These are phyloP conservation scores for Orthochromis indermauri DNA, from an alignment of 2,113 vertebrate genomes.

Conservation along the genomic window DNA sequence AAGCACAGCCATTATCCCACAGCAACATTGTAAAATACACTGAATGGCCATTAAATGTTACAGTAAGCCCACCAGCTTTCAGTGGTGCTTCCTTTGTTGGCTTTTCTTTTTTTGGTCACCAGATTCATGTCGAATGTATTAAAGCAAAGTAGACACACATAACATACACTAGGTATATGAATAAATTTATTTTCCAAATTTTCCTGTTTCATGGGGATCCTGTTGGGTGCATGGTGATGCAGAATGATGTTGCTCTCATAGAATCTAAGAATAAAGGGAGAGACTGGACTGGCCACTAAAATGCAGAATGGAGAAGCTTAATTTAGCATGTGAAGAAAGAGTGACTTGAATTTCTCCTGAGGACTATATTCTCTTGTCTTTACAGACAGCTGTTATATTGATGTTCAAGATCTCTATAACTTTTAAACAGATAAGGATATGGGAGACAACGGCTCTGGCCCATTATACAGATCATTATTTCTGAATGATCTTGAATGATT, in stretches of 20 bases:
- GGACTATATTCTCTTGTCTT: background rate
- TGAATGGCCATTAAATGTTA: background rate
- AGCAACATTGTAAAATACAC: background rate
- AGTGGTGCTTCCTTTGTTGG: background rate
- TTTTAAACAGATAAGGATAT: background rate
- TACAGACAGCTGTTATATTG: background rate
- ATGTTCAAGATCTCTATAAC: background rate
- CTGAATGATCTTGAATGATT: background rate
- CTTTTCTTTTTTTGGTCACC: background rate
- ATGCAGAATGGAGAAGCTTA: background rate
- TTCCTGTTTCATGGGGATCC: background rate
- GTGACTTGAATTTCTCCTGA: background rate
- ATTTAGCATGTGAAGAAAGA: background rate
- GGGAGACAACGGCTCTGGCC: background rate
- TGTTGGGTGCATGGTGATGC: background rate
- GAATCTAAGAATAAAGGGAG: background rate
- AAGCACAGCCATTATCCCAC: background rate
- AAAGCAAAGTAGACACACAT: background rate
- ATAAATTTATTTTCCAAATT: background rate
- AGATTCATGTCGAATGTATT: background rate
- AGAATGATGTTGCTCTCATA: background rate
- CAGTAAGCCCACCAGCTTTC: background rate
- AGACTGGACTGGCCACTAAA: background rate
- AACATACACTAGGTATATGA: background rate
- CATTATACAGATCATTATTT: background rate